A percentile compares a stretch with the other conserved stretches of the same genome.
Conservation (phyloP, 2,888 invertebrate species). For the Ophion slaviceki region DNA sequence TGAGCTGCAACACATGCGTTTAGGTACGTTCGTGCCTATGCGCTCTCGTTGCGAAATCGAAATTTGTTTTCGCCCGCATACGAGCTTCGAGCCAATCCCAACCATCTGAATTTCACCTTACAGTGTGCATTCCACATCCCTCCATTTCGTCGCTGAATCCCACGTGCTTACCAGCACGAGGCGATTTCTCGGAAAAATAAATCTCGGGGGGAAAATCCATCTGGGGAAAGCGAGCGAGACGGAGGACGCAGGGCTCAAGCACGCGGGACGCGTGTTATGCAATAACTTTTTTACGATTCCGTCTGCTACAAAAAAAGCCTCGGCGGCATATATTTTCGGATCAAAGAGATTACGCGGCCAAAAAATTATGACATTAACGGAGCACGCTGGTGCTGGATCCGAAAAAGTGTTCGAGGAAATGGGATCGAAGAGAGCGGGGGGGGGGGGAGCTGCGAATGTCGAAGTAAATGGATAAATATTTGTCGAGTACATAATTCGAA, state of each 20-base stretch:
- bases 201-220: constrained; percentile 72
- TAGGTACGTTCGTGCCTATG: constrained; percentile 37
- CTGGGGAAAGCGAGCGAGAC: constrained; percentile 14
- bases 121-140: constrained; percentile 32
- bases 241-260: constrained; percentile 5
- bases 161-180: constrained; percentile 45
- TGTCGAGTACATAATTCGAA: neutral
- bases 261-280: constrained; percentile 26
- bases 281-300: constrained; percentile 47
- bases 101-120: constrained; percentile 23
- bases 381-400: neutral
- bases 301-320: constrained; percentile 4
- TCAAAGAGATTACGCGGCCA: neutral
- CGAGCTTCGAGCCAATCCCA: constrained; percentile 47
- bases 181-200: constrained; percentile 76
- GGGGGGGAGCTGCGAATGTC: neutral
- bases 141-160: constrained; percentile 54
- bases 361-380: neutral
- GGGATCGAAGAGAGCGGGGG: too few relatives aligned
- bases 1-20: constrained; percentile 28
- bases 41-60: constrained; percentile 65
- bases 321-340: constrained; percentile 3
- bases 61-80: constrained; percentile 70
- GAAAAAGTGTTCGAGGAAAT: too few relatives aligned
- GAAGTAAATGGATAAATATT: neutral